Evolutionary conservation across 2,888 invertebrate genomes (phyloP).

Genomic region (Orchestes rusci): DNA sequence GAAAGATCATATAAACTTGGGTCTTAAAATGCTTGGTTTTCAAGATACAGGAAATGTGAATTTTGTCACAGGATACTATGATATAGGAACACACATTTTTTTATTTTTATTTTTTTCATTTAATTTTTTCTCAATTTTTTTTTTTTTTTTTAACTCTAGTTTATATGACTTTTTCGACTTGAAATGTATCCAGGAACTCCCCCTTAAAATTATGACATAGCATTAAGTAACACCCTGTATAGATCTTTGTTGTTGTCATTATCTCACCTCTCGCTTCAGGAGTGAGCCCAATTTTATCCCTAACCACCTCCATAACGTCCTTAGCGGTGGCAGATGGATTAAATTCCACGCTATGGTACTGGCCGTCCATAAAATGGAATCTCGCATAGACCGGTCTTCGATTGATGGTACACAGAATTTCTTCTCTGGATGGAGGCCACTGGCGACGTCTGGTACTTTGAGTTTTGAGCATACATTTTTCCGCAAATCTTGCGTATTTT

Average conservation of each 20-base stretch:
- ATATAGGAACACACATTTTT: too few relatives aligned
- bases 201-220: too few relatives aligned
- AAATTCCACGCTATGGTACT: slow-evolving; percentile 91
- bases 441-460: slow-evolving; percentile 73
- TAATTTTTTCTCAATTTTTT: too few relatives aligned
- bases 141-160: too few relatives aligned
- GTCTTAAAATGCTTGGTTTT: too few relatives aligned
- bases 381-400: slow-evolving; percentile 84
- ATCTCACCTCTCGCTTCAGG: slow-evolving; percentile 56
- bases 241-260: too few relatives aligned
- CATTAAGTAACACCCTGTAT: not conserved
- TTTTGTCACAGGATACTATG: too few relatives aligned
- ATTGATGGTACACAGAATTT: slow-evolving; percentile 87
- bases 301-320: slow-evolving; percentile 80
- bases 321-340: slow-evolving; percentile 88
- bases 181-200: too few relatives aligned
- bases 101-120: too few relatives aligned
- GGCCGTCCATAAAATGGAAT: slow-evolving; percentile 89
- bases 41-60: too few relatives aligned
- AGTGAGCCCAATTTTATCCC: slow-evolving; percentile 81
- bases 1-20: too few relatives aligned
- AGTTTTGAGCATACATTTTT: slow-evolving; percentile 70
- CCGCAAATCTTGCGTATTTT: slow-evolving; percentile 87
- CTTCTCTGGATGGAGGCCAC: slow-evolving; percentile 86
- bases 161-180: too few relatives aligned